Conservation (phyloP, 2,888 invertebrate species). For the Unio delphinus region DNA sequence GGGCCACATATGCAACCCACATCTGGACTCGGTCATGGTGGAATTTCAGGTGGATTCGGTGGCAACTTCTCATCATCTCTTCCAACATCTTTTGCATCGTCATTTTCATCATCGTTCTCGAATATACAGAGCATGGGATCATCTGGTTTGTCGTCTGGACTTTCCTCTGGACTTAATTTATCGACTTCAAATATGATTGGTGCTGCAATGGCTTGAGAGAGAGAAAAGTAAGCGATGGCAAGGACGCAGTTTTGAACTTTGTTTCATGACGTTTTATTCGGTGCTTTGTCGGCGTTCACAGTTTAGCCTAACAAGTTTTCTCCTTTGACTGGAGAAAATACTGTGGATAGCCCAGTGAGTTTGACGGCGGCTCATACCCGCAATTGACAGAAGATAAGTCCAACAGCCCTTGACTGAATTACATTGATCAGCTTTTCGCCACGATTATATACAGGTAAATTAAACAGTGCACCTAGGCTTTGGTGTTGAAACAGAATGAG, state of each 20-base stretch:
- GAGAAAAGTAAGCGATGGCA: not conserved
- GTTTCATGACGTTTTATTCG: constrained; percentile 1
- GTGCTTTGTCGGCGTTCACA: not conserved
- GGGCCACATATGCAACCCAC: constrained; percentile 50
- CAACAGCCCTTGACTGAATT: no score
- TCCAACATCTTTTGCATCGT: constrained; percentile 54
- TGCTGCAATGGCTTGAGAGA: constrained; percentile 67
- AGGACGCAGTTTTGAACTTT: not conserved
- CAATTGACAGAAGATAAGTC: no score
- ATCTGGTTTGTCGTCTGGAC: constrained; percentile 60
- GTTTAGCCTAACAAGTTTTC: no score
- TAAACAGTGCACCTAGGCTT: no score
- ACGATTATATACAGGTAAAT: no score
- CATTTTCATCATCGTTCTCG: constrained; percentile 59
- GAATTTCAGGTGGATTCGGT: constrained; percentile 74
- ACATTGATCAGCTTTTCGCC: no score
- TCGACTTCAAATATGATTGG: constrained; percentile 72
- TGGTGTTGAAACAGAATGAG: no score
- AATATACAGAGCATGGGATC: constrained; percentile 65
- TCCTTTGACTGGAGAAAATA: no score
- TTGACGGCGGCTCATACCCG: no score
- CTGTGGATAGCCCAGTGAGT: no score
- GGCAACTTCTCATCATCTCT: constrained; percentile 56
- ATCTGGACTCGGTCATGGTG: constrained; percentile 39
- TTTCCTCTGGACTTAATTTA: constrained; percentile 70